phyloP scores from a whole-genome alignment of 1,140 invertebrate species.

The Orchesella cincta region DNA sequence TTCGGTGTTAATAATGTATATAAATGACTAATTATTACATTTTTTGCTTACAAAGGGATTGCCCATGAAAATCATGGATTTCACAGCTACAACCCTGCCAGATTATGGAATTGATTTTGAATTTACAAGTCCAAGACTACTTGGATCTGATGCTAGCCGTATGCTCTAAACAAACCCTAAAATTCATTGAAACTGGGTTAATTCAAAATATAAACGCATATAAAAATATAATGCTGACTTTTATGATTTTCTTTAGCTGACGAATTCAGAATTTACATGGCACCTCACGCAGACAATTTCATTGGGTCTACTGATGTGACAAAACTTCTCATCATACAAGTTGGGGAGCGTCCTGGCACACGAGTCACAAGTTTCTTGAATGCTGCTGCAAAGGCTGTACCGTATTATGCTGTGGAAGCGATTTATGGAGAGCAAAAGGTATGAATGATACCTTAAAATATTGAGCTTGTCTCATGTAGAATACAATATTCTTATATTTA shows the following conservation, averaged over 20 bases:
- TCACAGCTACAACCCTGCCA: constrained; percentile 8
- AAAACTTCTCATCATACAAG: neutral
- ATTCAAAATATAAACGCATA: too few relatives aligned
- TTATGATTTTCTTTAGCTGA: constrained; percentile 25
- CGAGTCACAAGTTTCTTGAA: neutral
- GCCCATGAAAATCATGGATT: constrained; percentile 36
- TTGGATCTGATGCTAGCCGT: constrained; percentile 32
- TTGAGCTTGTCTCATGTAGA: neutral
- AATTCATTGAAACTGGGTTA: neutral
- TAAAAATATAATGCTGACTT: too few relatives aligned
- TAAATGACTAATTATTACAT: too few relatives aligned
- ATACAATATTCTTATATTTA: neutral
- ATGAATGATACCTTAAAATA: neutral
- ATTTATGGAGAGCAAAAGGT: constrained; percentile 20
- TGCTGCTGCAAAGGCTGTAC: neutral
- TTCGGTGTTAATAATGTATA: too few relatives aligned
- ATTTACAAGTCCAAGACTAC: constrained; percentile 36
- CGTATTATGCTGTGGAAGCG: constrained; percentile 36
- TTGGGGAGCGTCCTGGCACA: constrained; percentile 25
- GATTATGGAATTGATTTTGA: constrained; percentile 26
- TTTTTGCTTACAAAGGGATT: constrained; percentile 26
- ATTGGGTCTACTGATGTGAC: constrained; percentile 26
- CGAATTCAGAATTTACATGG: constrained; percentile 38
- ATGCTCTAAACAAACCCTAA: too few relatives aligned
- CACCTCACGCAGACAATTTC: constrained; percentile 33